A percentile compares a stretch with the other conserved stretches of the same genome.
Conservation (phyloP, 2,113 vertebrate species). For the Epinephelus moara region DNA sequence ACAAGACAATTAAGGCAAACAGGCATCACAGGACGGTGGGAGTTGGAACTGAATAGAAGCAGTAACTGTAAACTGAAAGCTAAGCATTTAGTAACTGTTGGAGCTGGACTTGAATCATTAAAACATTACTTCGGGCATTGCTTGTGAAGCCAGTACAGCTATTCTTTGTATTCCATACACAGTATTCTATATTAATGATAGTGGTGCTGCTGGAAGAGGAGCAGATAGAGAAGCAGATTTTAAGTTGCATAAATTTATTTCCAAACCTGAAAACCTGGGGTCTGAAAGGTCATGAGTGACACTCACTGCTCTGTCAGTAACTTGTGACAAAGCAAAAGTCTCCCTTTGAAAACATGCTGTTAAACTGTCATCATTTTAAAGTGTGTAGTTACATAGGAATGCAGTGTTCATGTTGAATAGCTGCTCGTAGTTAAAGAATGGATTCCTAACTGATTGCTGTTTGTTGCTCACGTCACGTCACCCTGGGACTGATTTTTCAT, state of each 20-base stretch:
- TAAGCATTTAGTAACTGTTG: slow-evolving; percentile 27
- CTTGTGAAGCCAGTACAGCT: slow-evolving; percentile 8
- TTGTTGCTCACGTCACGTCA: background rate
- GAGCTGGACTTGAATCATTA: slow-evolving; percentile 9
- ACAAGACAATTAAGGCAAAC: slow-evolving; percentile 32
- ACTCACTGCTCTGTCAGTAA: background rate
- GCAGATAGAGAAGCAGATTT: background rate
- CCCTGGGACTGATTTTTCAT: background rate
- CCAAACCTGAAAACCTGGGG: background rate
- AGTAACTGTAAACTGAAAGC: slow-evolving; percentile 22
- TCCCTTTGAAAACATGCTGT: background rate
- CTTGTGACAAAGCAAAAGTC: background rate
- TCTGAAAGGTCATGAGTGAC: background rate
- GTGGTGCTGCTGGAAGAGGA: background rate
- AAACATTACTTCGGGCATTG: slow-evolving; percentile 9
- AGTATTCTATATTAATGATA: background rate
- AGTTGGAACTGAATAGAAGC: slow-evolving; percentile 7
- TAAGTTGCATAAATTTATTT: background rate
- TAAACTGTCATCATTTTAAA: background rate
- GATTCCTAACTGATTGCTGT: background rate
- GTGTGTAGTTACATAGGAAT: background rate
- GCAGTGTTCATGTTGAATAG: background rate
- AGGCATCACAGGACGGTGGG: background rate
- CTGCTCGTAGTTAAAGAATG: background rate
- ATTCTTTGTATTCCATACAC: slow-evolving; percentile 8